Evolutionary conservation across 2,888 invertebrate genomes (phyloP), one percentile per base, ranked within the genome.

Genomic region (Dasypogon diadema): DNA sequence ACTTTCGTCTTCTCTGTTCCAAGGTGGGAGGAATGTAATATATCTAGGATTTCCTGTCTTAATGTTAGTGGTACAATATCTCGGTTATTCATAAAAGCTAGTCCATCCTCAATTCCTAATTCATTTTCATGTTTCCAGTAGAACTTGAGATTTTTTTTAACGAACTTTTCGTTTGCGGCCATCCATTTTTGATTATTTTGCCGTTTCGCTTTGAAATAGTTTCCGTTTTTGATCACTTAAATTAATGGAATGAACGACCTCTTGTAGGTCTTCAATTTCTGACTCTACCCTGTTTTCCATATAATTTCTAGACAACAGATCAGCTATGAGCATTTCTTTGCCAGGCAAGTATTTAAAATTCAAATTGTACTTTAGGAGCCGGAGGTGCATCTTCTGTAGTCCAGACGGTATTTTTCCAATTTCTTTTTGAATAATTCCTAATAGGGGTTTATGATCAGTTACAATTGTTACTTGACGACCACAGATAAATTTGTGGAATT

Each of bases 401-500:
- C 78, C 77, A 2, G 78, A 78, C 6, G 78, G 76, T 26, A 81
- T 79, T 76, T 77, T 75, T 21, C 68, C n/a, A 6, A 74, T 74
- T 56, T 79, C 77, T 58, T 78, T 77, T 55, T 58, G 72, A 74
- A 76, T 75, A 0, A 76, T 14, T 2, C 65, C 63, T 5, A 73
- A 2, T 6, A 75, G 55, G 70, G 78, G 79, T 34, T 79, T 79
- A 34, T 80, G 78, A 58, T 78, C 78, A 4, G 78, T 76, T 2
- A 73, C 2, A 6, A 78, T 48, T 34, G 73, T 73, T 5, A 78
- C 65, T 18, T 37, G 76, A 8, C 46, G 8, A 1, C 80, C 81
- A 51, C 80, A 81, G 22, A 81, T 80, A 26, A 76, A 80, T 2
- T 70, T 48, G 51, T 80, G 79, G 48, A 80, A 80, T 75, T 79